Percentiles rank a stretch among this genome's conserved stretches.
These are phyloP conservation scores for Zoanthus gigantus DNA, from an alignment of 92 coral and sea anemone species.

Conservation along the genomic window DNA sequence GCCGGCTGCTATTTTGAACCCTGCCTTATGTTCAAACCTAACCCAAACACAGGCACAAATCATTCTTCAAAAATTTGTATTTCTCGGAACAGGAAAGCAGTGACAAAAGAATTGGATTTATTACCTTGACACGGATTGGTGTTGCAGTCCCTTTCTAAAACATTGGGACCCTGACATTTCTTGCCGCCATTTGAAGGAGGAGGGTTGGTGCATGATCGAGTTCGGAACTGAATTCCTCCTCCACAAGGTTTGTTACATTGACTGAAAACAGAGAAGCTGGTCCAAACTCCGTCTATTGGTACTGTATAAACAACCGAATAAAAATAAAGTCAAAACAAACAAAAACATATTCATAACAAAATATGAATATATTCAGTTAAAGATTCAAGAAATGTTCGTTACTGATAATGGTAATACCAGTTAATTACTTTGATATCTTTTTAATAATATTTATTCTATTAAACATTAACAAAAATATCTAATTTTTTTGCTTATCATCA, in stretches of 20 bases:
- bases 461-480: too few relatives aligned
- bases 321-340: neutral
- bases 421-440: too few relatives aligned
- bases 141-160: neutral
- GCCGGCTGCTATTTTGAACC: too few relatives aligned
- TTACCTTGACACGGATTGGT: neutral
- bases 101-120: neutral
- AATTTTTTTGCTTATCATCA: too few relatives aligned
- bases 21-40: too few relatives aligned
- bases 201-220: neutral
- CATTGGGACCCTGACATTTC: neutral
- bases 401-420: too few relatives aligned
- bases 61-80: too few relatives aligned
- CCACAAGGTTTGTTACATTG: neutral
- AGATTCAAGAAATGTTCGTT: too few relatives aligned
- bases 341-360: neutral
- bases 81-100: neutral
- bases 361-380: neutral
- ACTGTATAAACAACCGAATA: neutral
- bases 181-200: neutral
- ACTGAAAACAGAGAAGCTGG: neutral
- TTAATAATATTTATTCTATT: too few relatives aligned
- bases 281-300: conserved; percentile 8
- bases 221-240: conserved; percentile 11
- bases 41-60: too few relatives aligned